Base-by-base conservation (phyloP, 1,140 invertebrate genomes). In the Maniola jurtina region DNA sequence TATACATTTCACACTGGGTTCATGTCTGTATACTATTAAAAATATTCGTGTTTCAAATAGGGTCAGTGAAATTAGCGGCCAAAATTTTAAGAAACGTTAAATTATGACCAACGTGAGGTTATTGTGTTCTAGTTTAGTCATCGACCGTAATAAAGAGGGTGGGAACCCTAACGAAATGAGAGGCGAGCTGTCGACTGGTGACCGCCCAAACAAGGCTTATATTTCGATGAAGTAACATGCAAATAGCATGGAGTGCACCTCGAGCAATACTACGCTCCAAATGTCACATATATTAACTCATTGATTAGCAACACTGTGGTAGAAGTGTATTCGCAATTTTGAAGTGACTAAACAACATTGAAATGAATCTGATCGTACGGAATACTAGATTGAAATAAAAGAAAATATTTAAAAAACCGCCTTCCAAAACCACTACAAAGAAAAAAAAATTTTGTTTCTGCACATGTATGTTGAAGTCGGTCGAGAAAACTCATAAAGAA, bases 221-320 rank as follows among this genome's bases (percentile, higher is more conserved):
- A 57, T 67, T 66, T 57, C 65, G 59, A 58, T 67, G 59, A 48
- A 57, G 65, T 61, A 67, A 67, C 59, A 61, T 56, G 50, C 59
- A 59, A 65, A 59, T 54, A 61, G 14, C 48, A 8, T 25, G 38
- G 55, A 65, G 56, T 52, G 54, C 36, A 64, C 36, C 47, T 61
- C 36, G 16, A 61, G 57, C 38, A 57, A 15, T 60, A 61, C 38
- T 57, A 67, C 65, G 65, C 59, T 67, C 65, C 42, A 61, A 67
- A 67, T 67, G 65, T 61, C 65, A 61, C 65, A 67, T 40, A 33
- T 52, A 67, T 67, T 34, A 67, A 54, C 56, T 38, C 40, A 48
- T 62, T 67, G 52, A 67, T 61, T 61, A 67, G 59, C 59, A 61
- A 61, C 47, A 50, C 57, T 61, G 38, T 9, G n/a, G n/a, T n/a